A percentile compares a stretch with the other conserved stretches of the same genome.
Evolutionary conservation across 1,140 invertebrate genomes (phyloP).

Genomic region (Stenopsyche tienmushanensis): DNA sequence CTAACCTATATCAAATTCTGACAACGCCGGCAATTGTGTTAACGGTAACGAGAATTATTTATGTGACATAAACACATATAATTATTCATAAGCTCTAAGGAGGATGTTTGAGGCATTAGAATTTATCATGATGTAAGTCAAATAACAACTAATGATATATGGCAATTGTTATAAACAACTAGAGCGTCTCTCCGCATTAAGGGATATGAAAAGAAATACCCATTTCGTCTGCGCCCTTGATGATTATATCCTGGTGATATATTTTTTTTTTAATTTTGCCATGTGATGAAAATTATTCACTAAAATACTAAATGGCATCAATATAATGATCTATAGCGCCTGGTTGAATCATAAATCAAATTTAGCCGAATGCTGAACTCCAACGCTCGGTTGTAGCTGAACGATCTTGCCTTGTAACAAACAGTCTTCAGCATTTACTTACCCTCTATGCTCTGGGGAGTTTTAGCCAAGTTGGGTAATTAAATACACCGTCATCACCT

Average conservation of each 20-base stretch:
- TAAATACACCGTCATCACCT: conserved; percentile 38
- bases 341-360: conserved; percentile 13
- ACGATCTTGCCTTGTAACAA: conserved; percentile 1
- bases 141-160: conserved; percentile 23
- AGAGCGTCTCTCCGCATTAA: no score
- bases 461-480: conserved; percentile 32
- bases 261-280: no score
- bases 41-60: conserved; percentile 30
- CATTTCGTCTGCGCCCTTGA: not conserved
- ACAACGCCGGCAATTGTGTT: conserved; percentile 27
- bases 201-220: not conserved
- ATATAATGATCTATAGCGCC: not conserved
- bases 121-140: conserved; percentile 25
- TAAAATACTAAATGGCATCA: no score
- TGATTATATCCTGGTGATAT: no score
- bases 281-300: no score
- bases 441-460: not conserved
- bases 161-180: conserved; percentile 1
- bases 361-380: conserved; percentile 6
- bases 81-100: conserved; percentile 18
- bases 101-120: conserved; percentile 6
- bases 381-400: not conserved
- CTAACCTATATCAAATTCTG: conserved; percentile 25
- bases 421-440: conserved; percentile 17
- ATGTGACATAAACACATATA: conserved; percentile 29